Percentiles rank a stretch among this genome's conserved stretches.
phyloP scores from a whole-genome alignment of 1,140 invertebrate genomes.

The Acromyrmex echinatior region DNA sequence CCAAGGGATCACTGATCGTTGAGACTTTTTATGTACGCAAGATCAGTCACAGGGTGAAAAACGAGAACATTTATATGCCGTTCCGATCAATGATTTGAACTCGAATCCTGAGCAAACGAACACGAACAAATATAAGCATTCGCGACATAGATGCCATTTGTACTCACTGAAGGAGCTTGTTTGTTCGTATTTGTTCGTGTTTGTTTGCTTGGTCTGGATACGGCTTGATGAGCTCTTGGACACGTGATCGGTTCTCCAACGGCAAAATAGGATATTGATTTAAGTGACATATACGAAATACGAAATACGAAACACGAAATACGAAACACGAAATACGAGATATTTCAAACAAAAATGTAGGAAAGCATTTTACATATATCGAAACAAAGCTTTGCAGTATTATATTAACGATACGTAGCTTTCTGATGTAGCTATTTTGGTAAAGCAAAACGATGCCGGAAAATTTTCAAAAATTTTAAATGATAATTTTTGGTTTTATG shows the following conservation, averaged over 20 bases:
- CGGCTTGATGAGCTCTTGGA: background rate
- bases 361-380: background rate
- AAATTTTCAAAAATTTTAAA: conserved; percentile 14
- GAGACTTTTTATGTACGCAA: background rate
- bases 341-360: background rate
- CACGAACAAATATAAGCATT: background rate
- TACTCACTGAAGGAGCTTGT: background rate
- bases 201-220: conserved; percentile 3
- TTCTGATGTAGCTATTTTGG: background rate
- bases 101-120: background rate
- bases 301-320: too few species aligned
- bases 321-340: background rate
- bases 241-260: background rate
- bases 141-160: background rate
- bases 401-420: background rate
- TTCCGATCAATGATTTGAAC: background rate
- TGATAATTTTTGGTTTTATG: background rate
- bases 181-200: background rate
- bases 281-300: background rate
- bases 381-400: background rate
- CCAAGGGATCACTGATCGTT: background rate
- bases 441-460: background rate
- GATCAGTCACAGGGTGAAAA: background rate
- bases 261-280: conserved; percentile 9
- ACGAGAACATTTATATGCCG: background rate